Base-by-base conservation (phyloP, 23 tunicate species). In the Botrylloides violaceus region DNA sequence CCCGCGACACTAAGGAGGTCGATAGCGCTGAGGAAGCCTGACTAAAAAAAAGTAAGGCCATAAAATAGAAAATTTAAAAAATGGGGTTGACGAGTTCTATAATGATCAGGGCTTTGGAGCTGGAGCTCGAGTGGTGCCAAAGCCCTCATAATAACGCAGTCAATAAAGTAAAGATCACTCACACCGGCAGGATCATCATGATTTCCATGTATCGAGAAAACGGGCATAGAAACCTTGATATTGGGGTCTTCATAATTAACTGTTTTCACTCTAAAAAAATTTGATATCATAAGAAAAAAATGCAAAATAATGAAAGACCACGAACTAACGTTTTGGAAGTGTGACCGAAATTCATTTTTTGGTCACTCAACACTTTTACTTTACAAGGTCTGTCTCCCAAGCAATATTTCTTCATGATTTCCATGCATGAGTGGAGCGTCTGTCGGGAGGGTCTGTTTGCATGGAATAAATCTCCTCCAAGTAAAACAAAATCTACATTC, bases 121-220 rank as follows among this genome's bases (percentile, higher is more conserved):
- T n/a, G n/a, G n/a, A n/a, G n/a, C n/a, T n/a, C n/a, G n/a, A n/a
- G n/a, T n/a, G n/a, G n/a, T n/a, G n/a, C n/a, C n/a, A n/a, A n/a
- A n/a, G n/a, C n/a, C n/a, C n/a, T n/a, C n/a, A n/a, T n/a, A n/a
- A n/a, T n/a, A n/a, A n/a, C n/a, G n/a, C n/a, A n/a, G n/a, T n/a
- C n/a, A n/a, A n/a, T n/a, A n/a, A n/a, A n/a, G n/a, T n/a, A 43
- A 43, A 43, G 34, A 36, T 33, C 29, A 22, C 58, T 24, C 18
- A 86, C 98, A 57, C 99, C 99, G n/a, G 96, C 72, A 12, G 99
- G 99, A 71, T 95, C 94, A 68, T 95, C 99, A 59, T 95, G 99
- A 64, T 95, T 95, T 3, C 99, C 99, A 75, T 95, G 99, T 26
- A 95, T 95, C 31, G 96, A 82, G 70, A 95, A 81, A 1, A 95